Base-by-base conservation (phyloP, 2,888 invertebrate species). In the Zaprionus bogoriensis region DNA sequence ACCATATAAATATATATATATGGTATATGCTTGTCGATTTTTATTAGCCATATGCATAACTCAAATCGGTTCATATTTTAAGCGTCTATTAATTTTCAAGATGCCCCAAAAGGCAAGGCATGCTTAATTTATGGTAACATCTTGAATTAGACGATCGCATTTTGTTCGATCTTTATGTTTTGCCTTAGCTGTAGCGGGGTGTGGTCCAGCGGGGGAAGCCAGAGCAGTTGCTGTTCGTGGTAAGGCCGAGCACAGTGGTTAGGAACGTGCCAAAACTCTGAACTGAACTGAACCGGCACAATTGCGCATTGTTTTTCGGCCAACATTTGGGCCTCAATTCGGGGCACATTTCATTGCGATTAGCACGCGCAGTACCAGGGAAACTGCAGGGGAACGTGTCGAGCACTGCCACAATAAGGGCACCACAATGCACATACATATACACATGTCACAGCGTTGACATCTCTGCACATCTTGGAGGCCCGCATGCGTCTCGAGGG, bases 1-100 rank as follows among this genome's bases (percentile, higher is more conserved):
- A n/a, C n/a, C n/a, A n/a, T n/a, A n/a, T n/a, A n/a, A n/a, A n/a
- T n/a, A 5, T 10, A 39, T 19, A 39, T 41, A 41, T 41, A 20
- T 41, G 41, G 20, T 12, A 22, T 22, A 20, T 22, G 19, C 7
- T n/a, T 22, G 6, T 22, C 22, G 20, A 6, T 41, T 22, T 66
- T 52, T 53, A 57, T 83, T 66, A 45, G 64, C 57, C 72, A 60
- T 48, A 45, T 28, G 64, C 64, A 85, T 85, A 80, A 76, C 64
- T 85, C 74, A 74, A 62, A 58, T 70, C 47, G 57, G 14, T 42
- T 69, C 50, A 82, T 74, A 71, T 65, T 82, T 63, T 53, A 76
- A 62, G 66, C 66, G 58, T 76, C 86, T 83, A 79, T 80, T 86
- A 80, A 83, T 80, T 79, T 74, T 48, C 68, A 60, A 68, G 68